A percentile compares a stretch with the other conserved stretches of the same genome.
Evolutionary conservation across 1,140 invertebrate species (phyloP).

Genomic region (Elysia chlorotica): DNA sequence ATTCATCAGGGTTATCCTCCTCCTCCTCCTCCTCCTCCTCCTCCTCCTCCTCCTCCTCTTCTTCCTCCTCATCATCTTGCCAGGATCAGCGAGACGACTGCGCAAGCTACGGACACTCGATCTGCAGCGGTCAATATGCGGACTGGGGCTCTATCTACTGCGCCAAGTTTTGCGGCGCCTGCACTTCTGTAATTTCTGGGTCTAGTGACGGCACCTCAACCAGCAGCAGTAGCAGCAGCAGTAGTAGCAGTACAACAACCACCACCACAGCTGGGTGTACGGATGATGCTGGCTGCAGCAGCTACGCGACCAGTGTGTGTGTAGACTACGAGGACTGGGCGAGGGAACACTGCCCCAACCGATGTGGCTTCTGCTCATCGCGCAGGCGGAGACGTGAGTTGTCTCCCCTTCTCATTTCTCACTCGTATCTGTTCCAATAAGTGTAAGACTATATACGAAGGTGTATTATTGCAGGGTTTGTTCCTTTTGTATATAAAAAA

Average conservation of each 20-base stretch:
- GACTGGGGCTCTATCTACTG: slow-evolving; percentile 47
- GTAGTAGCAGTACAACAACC: background rate
- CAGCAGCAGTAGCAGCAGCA: background rate
- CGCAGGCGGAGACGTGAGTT: no score
- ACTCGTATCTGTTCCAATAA: no score
- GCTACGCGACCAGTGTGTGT: no score
- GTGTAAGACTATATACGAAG: no score
- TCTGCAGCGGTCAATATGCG: slow-evolving; percentile 38
- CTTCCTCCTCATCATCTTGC: background rate
- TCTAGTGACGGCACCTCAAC: no score
- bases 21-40: background rate
- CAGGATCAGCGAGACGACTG: slow-evolving; percentile 11
- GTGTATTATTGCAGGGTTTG: no score
- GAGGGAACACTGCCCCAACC: no score
- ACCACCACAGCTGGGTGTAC: background rate
- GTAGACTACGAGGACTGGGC: no score
- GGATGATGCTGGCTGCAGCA: background rate
- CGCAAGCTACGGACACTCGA: slow-evolving; percentile 29
- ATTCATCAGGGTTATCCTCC: background rate
- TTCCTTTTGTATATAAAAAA: no score
- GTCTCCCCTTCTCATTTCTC: no score
- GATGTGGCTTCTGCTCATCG: no score
- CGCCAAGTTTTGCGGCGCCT: slow-evolving; percentile 39
- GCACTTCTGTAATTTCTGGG: background rate
- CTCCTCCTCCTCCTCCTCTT: background rate